Percentiles rank a stretch among this genome's conserved stretches.
These are phyloP conservation scores for Istiophorus platypterus DNA, from an alignment of 2,113 vertebrate genomes.

Conservation along the genomic window DNA sequence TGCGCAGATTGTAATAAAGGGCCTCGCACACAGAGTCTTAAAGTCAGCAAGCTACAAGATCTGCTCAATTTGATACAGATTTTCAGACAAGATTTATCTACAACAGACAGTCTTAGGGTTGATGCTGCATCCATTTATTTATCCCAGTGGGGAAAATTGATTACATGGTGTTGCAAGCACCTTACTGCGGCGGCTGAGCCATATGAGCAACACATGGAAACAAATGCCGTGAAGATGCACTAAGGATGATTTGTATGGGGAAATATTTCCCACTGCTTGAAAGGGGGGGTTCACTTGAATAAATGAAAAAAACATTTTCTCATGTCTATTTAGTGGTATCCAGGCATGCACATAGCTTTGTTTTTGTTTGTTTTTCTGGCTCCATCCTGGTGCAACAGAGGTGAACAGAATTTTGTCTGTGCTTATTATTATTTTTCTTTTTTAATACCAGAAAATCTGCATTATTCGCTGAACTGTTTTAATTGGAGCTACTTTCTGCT, in stretches of 20 bases:
- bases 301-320: not conserved
- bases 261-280: conserved; percentile 5
- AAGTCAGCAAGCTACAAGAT: conserved; percentile 53
- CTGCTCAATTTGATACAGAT: conserved; percentile 10
- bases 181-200: conserved; percentile 41
- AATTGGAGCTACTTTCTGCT: not conserved
- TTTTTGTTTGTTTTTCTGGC: not conserved
- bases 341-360: not conserved
- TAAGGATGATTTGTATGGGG: conserved; percentile 43
- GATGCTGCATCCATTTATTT: conserved; percentile 29
- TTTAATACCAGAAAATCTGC: not conserved
- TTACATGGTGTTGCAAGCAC: conserved; percentile 57
- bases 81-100: conserved; percentile 21
- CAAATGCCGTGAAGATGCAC: not conserved
- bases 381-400: too few relatives aligned
- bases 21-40: not conserved
- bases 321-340: not conserved
- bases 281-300: not conserved
- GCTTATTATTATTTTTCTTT: not conserved
- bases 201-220: conserved; percentile 59
- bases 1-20: conserved; percentile 1
- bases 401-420: not conserved
- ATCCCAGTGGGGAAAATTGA: conserved; percentile 29
- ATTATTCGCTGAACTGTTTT: not conserved
- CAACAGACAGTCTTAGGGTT: conserved; percentile 53